These are phyloP conservation scores for Numenius arquata DNA, from an alignment of 2,113 vertebrate species.

Conservation along the genomic window DNA sequence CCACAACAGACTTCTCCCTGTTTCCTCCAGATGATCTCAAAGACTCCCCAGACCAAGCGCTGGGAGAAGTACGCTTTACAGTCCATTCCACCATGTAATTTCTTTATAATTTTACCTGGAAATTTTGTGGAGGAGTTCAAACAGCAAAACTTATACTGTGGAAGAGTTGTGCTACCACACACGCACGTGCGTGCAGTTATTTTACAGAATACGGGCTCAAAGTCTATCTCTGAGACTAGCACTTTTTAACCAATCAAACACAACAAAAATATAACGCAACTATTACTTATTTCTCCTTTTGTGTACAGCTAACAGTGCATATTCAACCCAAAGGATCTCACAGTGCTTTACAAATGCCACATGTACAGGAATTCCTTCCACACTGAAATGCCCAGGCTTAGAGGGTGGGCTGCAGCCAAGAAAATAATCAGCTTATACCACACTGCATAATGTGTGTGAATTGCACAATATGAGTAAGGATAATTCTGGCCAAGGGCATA, in stretches of 20 bases:
- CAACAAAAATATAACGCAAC: background rate
- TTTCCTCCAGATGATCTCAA: background rate
- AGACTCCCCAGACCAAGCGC: background rate
- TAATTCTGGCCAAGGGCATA: slow-evolving; percentile 25
- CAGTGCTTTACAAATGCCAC: background rate
- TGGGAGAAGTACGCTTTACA: background rate
- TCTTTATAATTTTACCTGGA: background rate
- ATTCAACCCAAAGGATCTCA: background rate
- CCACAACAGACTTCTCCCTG: background rate
- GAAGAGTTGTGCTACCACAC: background rate
- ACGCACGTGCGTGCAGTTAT: accelerated
- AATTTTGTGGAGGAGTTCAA: background rate
- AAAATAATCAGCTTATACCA: slow-evolving; percentile 36
- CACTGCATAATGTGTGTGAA: background rate
- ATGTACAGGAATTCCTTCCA: slow-evolving; percentile 18
- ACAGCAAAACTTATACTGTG: background rate
- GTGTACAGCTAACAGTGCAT: background rate
- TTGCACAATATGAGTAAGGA: background rate
- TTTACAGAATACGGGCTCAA: no score
- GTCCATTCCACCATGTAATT: background rate
- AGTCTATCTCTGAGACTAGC: background rate
- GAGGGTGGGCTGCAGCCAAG: slow-evolving; percentile 17
- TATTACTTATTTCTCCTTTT: background rate
- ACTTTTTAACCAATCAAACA: background rate
- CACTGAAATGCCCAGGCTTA: background rate